Conservation (phyloP, 2,113 vertebrate genomes). For the Polyodon spathula region DNA sequence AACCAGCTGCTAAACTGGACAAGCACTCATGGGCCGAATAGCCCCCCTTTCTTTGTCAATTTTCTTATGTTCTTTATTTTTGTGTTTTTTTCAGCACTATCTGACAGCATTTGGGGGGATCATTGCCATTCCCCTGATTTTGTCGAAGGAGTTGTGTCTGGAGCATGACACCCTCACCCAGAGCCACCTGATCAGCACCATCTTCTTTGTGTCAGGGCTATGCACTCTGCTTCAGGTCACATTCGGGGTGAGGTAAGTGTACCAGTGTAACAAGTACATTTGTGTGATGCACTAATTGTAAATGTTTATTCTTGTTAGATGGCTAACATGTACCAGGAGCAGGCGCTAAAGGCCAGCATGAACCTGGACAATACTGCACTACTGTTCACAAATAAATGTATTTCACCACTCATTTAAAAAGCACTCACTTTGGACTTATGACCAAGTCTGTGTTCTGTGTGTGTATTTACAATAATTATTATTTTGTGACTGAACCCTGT, state of each 20-base stretch:
- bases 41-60: not conserved
- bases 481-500: no score
- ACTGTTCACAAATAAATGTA: no score
- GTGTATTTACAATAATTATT: no score
- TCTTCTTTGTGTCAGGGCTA: constrained; percentile 88
- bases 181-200: constrained; percentile 89
- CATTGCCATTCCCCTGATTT: constrained; percentile 78
- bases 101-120: constrained; percentile 86
- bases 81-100: constrained; percentile 66
- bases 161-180: constrained; percentile 85
- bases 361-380: no score
- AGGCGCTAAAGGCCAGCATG: no score
- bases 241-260: constrained; percentile 87
- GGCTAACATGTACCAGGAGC: no score
- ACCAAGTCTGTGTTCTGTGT: no score
- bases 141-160: constrained; percentile 81
- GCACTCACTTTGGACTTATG: no score
- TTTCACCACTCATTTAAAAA: no score
- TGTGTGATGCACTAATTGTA: no score
- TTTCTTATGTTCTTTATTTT: not conserved
- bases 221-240: constrained; percentile 87
- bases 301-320: no score
- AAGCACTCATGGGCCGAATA: not conserved
- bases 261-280: no score
- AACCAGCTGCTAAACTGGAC: not conserved